Evolutionary conservation across 1,140 invertebrate genomes (phyloP).

Genomic region (Papilio polyxenes): DNA sequence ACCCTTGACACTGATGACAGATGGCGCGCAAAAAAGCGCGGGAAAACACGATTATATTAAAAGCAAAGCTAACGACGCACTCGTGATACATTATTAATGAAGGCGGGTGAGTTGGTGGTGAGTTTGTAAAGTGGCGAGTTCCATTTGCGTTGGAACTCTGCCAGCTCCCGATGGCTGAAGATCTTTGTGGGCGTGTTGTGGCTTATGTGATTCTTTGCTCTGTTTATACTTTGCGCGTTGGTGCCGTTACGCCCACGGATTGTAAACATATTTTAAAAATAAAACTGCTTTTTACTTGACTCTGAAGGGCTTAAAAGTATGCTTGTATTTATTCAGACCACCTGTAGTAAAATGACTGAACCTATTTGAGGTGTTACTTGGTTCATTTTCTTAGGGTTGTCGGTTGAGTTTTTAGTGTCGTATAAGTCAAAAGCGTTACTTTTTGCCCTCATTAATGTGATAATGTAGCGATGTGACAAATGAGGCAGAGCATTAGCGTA

Average conservation of each 20-base stretch:
- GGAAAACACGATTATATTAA: slow-evolving; percentile 18
- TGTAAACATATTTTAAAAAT: neutral
- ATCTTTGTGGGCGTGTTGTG: slow-evolving; percentile 30
- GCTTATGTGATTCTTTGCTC: slow-evolving; percentile 28
- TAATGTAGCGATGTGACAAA: neutral
- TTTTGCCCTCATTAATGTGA: neutral
- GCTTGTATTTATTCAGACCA: too few relatives aligned
- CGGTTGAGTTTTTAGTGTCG: neutral
- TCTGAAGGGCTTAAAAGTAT: neutral
- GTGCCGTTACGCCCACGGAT: neutral
- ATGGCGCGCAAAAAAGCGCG: slow-evolving; percentile 34
- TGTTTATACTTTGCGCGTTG: slow-evolving; percentile 22
- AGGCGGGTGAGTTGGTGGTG: slow-evolving; percentile 49
- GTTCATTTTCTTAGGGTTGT: too few relatives aligned
- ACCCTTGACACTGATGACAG: slow-evolving; percentile 30
- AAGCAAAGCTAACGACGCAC: slow-evolving; percentile 44
- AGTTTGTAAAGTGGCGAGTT: slow-evolving; percentile 54
- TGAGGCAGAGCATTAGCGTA: neutral
- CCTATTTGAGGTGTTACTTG: too few relatives aligned
- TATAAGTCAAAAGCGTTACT: neutral
- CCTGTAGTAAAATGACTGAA: too few relatives aligned
- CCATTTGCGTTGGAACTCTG: slow-evolving; percentile 68
- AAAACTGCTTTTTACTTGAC: neutral
- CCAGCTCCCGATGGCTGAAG: slow-evolving; percentile 50
- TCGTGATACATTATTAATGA: slow-evolving; percentile 69